Conservation (phyloP, 2,113 vertebrate species). For the Pelobates fuscus region DNA sequence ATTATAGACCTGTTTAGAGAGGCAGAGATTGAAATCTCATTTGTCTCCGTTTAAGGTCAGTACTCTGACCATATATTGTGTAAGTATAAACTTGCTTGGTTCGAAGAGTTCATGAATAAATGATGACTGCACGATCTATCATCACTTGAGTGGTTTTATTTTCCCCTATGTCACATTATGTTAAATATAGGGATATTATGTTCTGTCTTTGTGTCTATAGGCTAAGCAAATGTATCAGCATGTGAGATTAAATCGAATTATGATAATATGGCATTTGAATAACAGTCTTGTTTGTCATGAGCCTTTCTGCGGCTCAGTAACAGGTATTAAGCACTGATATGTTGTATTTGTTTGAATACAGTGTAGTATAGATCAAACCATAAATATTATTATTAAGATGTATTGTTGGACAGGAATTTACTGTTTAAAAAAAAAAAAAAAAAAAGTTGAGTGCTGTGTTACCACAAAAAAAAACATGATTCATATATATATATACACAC, state of each 20-base stretch:
- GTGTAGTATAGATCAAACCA: background rate
- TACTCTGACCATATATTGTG: slow-evolving; percentile 19
- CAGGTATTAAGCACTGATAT: background rate
- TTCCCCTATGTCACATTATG: slow-evolving; percentile 40
- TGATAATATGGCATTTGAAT: slow-evolving; percentile 45
- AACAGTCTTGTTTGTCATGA: slow-evolving; percentile 21
- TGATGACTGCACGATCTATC: slow-evolving; percentile 20
- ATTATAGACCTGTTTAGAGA: slow-evolving; percentile 9
- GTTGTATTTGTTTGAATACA: too few species aligned
- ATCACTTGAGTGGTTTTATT: slow-evolving; percentile 41
- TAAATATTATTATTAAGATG: background rate
- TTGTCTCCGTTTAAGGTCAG: slow-evolving; percentile 25
- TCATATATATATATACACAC: too few species aligned
- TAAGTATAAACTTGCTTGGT: slow-evolving; percentile 22
- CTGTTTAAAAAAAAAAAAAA: too few species aligned
- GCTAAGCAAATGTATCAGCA: slow-evolving; percentile 26
- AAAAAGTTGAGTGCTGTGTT: too few species aligned
- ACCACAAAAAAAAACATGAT: too few species aligned
- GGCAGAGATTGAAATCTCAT: slow-evolving; percentile 12
- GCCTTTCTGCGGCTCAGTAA: background rate
- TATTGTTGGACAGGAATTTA: background rate
- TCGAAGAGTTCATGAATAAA: slow-evolving; percentile 34
- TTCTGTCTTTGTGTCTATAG: slow-evolving; percentile 15
- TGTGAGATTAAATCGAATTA: slow-evolving; percentile 45
- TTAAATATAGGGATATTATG: slow-evolving; percentile 33